phyloP scores from a whole-genome alignment of 2,113 vertebrate genomes.

The Vulpes vulpes region DNA sequence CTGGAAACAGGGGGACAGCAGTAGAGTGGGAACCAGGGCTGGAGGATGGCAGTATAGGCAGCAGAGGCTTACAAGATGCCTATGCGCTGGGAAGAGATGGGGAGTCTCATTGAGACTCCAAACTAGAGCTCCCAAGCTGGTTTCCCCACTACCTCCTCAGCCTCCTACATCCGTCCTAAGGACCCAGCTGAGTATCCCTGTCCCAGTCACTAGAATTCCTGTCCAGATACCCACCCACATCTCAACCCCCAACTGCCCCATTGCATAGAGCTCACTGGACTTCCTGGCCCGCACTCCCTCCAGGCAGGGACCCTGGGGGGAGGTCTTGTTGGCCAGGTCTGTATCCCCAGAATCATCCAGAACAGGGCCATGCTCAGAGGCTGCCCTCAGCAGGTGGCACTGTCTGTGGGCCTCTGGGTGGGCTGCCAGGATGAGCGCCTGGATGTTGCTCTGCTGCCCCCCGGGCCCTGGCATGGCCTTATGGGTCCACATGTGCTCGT shows the following conservation, averaged over 20 bases:
- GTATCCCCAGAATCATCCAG: neutral
- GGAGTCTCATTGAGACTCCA: neutral
- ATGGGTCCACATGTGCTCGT: accelerated
- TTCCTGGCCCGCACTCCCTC: accelerated
- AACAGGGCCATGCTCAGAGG: too few relatives aligned
- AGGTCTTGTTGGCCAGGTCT: neutral
- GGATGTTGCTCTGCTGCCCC: accelerated
- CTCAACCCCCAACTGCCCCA: neutral
- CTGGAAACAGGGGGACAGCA: neutral
- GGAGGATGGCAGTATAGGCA: accelerated
- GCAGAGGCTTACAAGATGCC: neutral
- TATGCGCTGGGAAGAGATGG: neutral
- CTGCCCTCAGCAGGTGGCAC: accelerated
- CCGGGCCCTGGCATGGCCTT: accelerated
- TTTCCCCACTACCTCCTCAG: neutral
- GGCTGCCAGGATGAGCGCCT: neutral
- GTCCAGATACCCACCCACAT: neutral
- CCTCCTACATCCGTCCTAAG: accelerated
- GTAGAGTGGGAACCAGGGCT: neutral
- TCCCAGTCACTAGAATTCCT: too few relatives aligned
- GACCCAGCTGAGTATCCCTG: neutral
- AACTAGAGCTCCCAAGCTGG: neutral
- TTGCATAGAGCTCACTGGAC: neutral
- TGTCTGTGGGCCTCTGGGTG: neutral
- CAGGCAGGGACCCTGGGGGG: neutral